Base-by-base conservation (phyloP, 2,113 vertebrate species). In the Turnix velox region DNA sequence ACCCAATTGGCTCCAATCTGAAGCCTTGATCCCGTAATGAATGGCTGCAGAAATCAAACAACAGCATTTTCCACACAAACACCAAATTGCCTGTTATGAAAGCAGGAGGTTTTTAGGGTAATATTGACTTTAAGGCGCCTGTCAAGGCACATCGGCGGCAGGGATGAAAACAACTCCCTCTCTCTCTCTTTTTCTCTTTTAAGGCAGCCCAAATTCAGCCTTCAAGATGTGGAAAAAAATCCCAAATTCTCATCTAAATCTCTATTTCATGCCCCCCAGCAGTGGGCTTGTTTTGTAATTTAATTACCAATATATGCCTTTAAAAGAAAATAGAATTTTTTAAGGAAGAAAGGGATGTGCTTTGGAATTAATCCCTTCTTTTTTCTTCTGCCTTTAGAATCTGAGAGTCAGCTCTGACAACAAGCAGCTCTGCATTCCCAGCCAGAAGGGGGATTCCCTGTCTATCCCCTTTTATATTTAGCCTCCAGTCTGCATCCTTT, bases 51-150 rank as follows among this genome's bases (percentile, higher is more conserved):
- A 82, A 95, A 94, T 88, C 81, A 91, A 92, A 93, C 74, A 92
- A 92, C n/a, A 63, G 90, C 61, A 8, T 80, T 90, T 92, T 37
- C 81, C 92, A 87, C 69, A 78, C 83, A 84, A 82, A 83, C 74
- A 86, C n/a, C n/a, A 67, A 95, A 92, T 24, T 78, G 77, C 92
- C 96, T 76, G 89, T 92, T 96, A 91, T 88, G 94, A 97, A 95
- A 96, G 94, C 59, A 68, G 74, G 80, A 68, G 4, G 28, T 88
- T 92, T 91, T 93, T 65, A 23, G 55, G 74, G 71, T 72, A 97
- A 96, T 94, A 93, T 65, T 96, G 96, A 96, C 94, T 97, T 93
- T 90, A 97, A 97, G 37, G 27, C 40, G 72, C 96, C 96, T 97
- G 96, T 96, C 95, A 92, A 94, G 88, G 94, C 96, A 95, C 92